Percentiles rank a stretch among this genome's conserved stretches.
Evolutionary conservation across 2,888 invertebrate genomes (phyloP).

Genomic region (Aporophyla lueneburgensis): DNA sequence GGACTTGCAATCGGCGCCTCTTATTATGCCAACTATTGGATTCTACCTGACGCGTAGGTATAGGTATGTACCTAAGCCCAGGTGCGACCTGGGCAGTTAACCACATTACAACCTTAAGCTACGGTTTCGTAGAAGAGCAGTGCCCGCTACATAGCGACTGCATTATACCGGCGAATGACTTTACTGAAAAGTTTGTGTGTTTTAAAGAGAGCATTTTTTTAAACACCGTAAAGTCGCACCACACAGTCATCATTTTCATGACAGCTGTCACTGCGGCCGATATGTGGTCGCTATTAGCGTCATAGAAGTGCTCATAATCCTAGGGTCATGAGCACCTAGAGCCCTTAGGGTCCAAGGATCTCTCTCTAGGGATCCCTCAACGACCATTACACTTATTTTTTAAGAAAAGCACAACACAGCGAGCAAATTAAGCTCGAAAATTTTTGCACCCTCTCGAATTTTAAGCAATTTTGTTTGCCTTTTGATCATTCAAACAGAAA

Average conservation of each 20-base stretch:
- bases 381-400: no score
- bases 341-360: no score
- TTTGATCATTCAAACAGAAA: no score
- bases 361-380: no score
- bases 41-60: neutral
- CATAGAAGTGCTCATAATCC: neutral
- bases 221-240: neutral
- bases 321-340: no score
- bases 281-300: no score
- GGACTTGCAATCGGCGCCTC: constrained; percentile 12
- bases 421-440: no score
- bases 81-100: no score
- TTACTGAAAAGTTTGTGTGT: neutral
- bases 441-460: no score
- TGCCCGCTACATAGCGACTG: neutral
- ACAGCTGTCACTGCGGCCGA: neutral
- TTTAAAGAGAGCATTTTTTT: neutral
- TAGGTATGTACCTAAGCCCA: neutral
- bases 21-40: constrained; percentile 13
- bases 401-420: no score
- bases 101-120: neutral
- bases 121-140: neutral
- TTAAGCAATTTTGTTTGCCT: no score
- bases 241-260: neutral
- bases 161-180: neutral